A percentile compares a stretch with the other conserved stretches of the same genome.
Evolutionary conservation across 2,113 vertebrate genomes (phyloP).

Genomic region (Melierax canorus): DNA sequence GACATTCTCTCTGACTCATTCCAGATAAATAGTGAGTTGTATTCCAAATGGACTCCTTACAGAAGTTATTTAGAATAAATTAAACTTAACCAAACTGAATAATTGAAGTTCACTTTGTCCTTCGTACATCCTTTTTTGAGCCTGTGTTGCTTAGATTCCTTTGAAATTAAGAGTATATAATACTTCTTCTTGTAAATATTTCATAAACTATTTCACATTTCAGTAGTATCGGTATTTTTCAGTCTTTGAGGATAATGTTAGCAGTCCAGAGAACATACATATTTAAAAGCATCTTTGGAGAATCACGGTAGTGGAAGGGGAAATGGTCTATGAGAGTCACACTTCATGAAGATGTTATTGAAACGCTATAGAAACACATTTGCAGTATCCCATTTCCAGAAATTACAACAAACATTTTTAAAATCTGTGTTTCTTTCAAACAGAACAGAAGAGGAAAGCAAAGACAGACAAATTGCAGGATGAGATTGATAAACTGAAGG

Average conservation of each 20-base stretch:
- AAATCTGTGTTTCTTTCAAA: constrained; percentile 37
- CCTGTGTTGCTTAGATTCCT: background rate
- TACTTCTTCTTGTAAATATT: background rate
- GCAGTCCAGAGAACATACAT: background rate
- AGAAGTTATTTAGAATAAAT: background rate
- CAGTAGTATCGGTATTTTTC: background rate
- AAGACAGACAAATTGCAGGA: constrained; percentile 76
- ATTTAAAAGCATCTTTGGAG: background rate
- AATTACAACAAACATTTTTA: background rate
- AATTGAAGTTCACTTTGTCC: background rate
- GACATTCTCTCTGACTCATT: background rate
- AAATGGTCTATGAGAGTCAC: background rate
- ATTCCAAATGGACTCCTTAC: background rate
- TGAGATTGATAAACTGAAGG: constrained; percentile 82
- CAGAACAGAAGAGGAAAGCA: constrained; percentile 78
- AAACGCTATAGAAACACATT: background rate
- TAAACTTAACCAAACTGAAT: background rate
- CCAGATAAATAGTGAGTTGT: background rate
- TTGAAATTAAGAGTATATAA: background rate
- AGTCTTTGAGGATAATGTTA: background rate
- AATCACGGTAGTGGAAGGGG: background rate
- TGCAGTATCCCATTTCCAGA: background rate
- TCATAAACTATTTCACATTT: background rate
- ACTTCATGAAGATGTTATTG: background rate
- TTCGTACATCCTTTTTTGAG: background rate